Percentiles rank a stretch among this genome's conserved stretches.
phyloP scores from a whole-genome alignment of 2,113 vertebrate genomes.

The Rhynchomys soricoides region DNA sequence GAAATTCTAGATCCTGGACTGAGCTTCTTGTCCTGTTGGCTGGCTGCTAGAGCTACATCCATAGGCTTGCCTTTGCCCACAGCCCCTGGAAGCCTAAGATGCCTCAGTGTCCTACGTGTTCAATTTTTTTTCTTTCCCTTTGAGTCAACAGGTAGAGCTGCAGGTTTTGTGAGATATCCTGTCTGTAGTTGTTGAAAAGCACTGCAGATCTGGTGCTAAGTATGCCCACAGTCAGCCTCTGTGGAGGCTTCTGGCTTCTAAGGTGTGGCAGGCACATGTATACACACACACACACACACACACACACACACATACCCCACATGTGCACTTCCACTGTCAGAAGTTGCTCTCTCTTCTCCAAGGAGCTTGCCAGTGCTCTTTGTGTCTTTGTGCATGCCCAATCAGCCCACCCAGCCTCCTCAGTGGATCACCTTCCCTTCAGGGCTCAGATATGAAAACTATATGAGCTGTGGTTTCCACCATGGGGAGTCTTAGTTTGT shows the following conservation, averaged over 20 bases:
- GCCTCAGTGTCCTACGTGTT: fast-evolving
- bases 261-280: too few species aligned
- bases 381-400: neutral
- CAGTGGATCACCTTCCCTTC: neutral
- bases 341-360: neutral
- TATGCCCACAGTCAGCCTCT: neutral
- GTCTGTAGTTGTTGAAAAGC: neutral
- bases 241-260: neutral
- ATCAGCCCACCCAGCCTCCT: neutral
- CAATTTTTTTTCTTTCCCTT: neutral
- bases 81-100: neutral
- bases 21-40: neutral
- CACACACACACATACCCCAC: too few species aligned
- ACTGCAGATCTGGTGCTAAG: neutral
- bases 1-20: neutral
- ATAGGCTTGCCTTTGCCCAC: neutral
- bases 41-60: neutral
- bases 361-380: neutral
- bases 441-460: neutral
- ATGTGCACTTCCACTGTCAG: too few species aligned
- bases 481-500: fast-evolving
- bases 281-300: fast-evolving
- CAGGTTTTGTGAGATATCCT: fast-evolving
- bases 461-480: neutral
- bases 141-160: fast-evolving